These are phyloP conservation scores for Lobophora halterata DNA, from an alignment of 2,888 invertebrate species.

Conservation along the genomic window DNA sequence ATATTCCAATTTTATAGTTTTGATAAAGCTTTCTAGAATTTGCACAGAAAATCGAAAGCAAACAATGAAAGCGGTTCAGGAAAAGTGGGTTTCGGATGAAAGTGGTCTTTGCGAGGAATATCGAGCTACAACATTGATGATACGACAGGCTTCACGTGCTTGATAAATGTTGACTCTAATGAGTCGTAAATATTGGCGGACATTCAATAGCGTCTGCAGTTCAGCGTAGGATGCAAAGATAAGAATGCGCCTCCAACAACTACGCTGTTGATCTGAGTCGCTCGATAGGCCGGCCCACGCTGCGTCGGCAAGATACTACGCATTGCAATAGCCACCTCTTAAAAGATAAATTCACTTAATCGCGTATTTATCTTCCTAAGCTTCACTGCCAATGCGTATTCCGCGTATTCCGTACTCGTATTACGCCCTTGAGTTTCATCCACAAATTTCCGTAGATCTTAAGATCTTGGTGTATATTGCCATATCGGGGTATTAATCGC, in stretches of 20 bases:
- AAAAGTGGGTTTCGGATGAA: slow-evolving; percentile 23
- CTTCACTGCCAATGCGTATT: slow-evolving; percentile 47
- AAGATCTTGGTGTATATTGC: slow-evolving; percentile 27
- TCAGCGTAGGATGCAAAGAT: slow-evolving; percentile 42
- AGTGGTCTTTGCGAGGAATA: slow-evolving; percentile 17
- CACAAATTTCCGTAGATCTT: slow-evolving; percentile 35
- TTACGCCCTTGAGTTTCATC: slow-evolving; percentile 45
- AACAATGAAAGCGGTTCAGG: slow-evolving; percentile 28
- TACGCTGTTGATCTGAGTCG: slow-evolving; percentile 25
- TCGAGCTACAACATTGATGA: slow-evolving; percentile 3
- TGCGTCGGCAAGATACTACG: slow-evolving; percentile 42
- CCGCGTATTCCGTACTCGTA: too few relatives aligned
- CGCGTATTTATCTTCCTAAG: slow-evolving; percentile 53
- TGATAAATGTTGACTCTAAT: slow-evolving; percentile 18
- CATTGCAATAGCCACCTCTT: slow-evolving; percentile 48
- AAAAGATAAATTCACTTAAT: slow-evolving; percentile 65
- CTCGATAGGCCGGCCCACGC: slow-evolving; percentile 46
- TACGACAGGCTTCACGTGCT: slow-evolving; percentile 3
- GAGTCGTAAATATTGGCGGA: slow-evolving; percentile 23
- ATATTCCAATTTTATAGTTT: slow-evolving; percentile 14
- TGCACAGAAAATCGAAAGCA: slow-evolving; percentile 27
- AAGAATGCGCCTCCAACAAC: slow-evolving; percentile 34
- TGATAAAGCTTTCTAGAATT: slow-evolving; percentile 18
- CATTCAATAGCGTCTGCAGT: slow-evolving; percentile 21
- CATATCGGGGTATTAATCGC: not conserved